Evolutionary conservation across 2,797 vertebrate species (phyloP), one percentile per base, ranked within the genome.

Genomic region (Morus bassanus): DNA sequence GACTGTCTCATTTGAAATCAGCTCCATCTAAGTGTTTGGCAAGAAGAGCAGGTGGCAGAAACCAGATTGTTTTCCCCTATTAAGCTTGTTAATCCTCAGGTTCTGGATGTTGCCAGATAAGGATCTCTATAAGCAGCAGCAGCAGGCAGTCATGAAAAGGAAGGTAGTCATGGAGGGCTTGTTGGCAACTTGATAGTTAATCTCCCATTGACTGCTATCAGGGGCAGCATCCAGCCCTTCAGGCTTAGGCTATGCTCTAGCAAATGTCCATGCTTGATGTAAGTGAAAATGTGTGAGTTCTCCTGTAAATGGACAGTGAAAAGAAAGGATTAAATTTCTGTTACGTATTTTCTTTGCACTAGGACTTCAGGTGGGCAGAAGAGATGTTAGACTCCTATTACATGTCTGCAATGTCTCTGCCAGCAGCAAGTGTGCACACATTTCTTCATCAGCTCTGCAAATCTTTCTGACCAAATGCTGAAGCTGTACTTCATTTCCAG

Each of bases 11-110:
- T 54, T 9, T 3, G 7, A 39, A 48, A 11, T 18, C 4, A 9
- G 25, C 6, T 31, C 17, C 2, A 18, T 35, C 13, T 4, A 28
- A 56, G 19, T 18, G 7, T 18, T 50, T 10, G 12, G 9, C 9
- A 56, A 46, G 21, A n/a, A 48, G 3, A 48, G 21, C 14, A 7
- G 48, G 33, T 68, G 14, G 17, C 11, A 59, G 11, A 35, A 31
- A 31, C 2, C 3, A 35, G 7, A 7, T 2, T 17, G 2, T 25
- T 35, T n/a, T 10, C 2, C 5, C 2, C 12, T 13, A 18, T 10
- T 28, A 46, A n/a, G 24, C 2, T 30, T 5, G 6, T 37, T 46
- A 35, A 27, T 28, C 6, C 6, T 28, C 10, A 19, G 11, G 5
- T 28, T n/a, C 35, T 48, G 28, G 10, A 3, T 21, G 21, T 16